Percentiles rank a stretch among this genome's conserved stretches.
Conservation (phyloP, 2,797 vertebrate species). For the Karalla daura region DNA sequence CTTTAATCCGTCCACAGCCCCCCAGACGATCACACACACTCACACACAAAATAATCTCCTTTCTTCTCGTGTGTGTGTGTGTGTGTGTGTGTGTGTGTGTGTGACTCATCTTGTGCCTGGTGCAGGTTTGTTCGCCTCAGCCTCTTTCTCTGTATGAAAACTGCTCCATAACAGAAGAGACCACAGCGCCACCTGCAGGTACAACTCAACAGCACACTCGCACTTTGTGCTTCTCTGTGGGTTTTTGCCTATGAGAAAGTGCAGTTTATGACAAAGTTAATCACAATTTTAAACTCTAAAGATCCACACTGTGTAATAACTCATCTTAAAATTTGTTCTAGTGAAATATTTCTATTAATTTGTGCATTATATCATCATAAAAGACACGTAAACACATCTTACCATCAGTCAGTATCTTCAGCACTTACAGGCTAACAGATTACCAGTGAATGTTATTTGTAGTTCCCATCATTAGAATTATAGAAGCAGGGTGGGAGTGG, state of each 20-base stretch:
- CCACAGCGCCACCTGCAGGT: constrained; percentile 72
- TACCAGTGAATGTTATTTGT: background rate
- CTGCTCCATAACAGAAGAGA: constrained; percentile 78
- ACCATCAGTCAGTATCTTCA: too few species aligned
- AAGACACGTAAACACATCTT: too few species aligned
- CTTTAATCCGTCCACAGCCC: constrained; percentile 9
- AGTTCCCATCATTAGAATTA: background rate
- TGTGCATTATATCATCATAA: too few species aligned
- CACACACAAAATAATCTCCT: too few species aligned
- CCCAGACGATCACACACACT: background rate
- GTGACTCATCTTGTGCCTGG: constrained; percentile 67
- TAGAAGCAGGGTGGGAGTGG: background rate
- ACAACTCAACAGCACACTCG: background rate
- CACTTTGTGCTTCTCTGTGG: background rate
- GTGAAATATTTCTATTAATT: too few species aligned
- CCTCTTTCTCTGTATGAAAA: constrained; percentile 88
- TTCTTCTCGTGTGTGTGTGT: too few species aligned
- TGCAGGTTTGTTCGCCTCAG: constrained; percentile 81
- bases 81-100: too few species aligned
- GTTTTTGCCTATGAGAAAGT: background rate
- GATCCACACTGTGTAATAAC: background rate
- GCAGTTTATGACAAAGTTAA: too few species aligned
- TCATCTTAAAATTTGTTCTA: background rate
- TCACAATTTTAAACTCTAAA: too few species aligned
- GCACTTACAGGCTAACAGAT: too few species aligned